Base-by-base conservation (phyloP, 1,140 invertebrate genomes). In the Nixonia krombeini region DNA sequence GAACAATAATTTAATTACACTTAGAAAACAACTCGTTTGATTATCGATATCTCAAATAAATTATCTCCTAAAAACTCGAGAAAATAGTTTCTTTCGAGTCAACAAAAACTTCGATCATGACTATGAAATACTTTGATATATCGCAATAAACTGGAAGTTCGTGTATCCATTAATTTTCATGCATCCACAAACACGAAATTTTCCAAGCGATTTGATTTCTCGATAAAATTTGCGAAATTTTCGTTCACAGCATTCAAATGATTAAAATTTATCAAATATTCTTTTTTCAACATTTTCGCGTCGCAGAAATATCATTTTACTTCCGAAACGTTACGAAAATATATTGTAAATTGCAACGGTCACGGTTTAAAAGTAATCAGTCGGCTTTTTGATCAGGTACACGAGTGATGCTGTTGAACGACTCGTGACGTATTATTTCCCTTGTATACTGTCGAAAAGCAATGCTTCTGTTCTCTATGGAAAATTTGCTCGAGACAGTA, bases 1-100 rank as follows among this genome's bases (percentile, higher is more conserved):
- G 52, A 67, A 67, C 57, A 67, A 67, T 66, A 59, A 55, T 67
- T 61, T 52, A 68, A 62, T 68, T 52, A 52, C 50, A 35, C 33
- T 61, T 57, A 38, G 41, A 29, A 42, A 68, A 62, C 64, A 62
- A 57, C 57, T 51, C 35, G 64, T 68, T 68, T 68, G 57, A 68
- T 68, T 62, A 68, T 68, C 45, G 21, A 26, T 13, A 50, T 38
- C 46, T 61, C 18, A 56, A 67, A 57, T 57, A 61, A 68, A 57
- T 56, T 37, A 57, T 59, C 29, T 51, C 12, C 28, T 26, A 28
- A 17, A 47, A 23, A 49, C 18, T 56, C 33, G 49, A 37, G 31
- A 57, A 57, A 58, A 37, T 12, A 41, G n/a, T 53, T 29, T 47
- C 42, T n/a, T n/a, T 46, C 38, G 35, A 45, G 38, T 62, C 33